Base-by-base conservation (phyloP, 2,113 vertebrate species). In the Engraulis encrasicolus region DNA sequence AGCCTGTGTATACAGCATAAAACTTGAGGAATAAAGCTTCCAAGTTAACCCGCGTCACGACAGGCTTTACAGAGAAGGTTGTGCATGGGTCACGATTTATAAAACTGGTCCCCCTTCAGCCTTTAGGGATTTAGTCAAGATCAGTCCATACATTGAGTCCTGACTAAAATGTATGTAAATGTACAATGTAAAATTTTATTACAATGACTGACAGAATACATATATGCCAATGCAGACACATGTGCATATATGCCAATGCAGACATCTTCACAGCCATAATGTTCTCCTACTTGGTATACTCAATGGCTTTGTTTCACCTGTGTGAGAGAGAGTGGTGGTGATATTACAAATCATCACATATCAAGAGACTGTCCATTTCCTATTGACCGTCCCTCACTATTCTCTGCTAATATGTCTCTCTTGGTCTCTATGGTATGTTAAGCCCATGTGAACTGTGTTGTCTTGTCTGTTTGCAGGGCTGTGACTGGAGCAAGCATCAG, bases 401-500 rank as follows among this genome's bases (percentile, higher is more conserved):
- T 27, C 17, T 3, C 31, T 74, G 23, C 66, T 34, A 74, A 34
- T 74, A 34, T 34, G 27, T 14, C 31, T 74, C 14, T 58, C 2
- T 58, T 23, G 1, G 11, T 27, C 27, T 27, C 11, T 27, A 78
- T 77, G 45, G 11, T 12, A 23, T 83, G 17, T 45, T 5, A 45
- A 45, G 40, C 9, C 9, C 40, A 48, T 81, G 37, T 48, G 6
- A 20, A 18, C 2, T 79, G 49, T 74, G 11, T n/a, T n/a, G n/a
- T n/a, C n/a, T n/a, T n/a, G n/a, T n/a, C n/a, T n/a, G n/a, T 88
- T 85, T 82, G 50, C 87, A 85, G 93, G 93, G 81, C 97, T 23
- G 95, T 99, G 86, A 99, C 97, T 48, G 97, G 97, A 90, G 95
- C 97, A 78, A 95, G 92, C 90, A 96, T 99, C 91, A 95, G 93